Base-by-base conservation (phyloP, 2,113 vertebrate species). In the Stigmatopora argus region DNA sequence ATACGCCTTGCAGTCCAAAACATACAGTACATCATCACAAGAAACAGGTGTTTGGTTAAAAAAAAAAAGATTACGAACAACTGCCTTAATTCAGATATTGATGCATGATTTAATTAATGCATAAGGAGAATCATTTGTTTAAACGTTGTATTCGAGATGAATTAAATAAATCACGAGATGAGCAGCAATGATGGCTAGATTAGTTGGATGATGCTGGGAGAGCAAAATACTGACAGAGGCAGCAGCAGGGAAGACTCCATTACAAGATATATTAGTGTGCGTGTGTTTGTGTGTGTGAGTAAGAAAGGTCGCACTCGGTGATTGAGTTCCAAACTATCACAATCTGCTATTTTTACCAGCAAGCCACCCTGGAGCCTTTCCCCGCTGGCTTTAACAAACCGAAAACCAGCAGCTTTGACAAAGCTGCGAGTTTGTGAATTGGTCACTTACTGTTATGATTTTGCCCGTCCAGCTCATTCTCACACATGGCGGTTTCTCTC, bases 401-500 rank as follows among this genome's bases (percentile, higher is more conserved):
- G 19, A 21, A n/a, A 45, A 61, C 12, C 59, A 45, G 59, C 61
- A 68, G 61, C 70, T 35, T 65, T 53, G 47, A 65, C 66, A 44
- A 70, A 61, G 69, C 53, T 21, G 49, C 63, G 65, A 70, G 67
- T 72, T 66, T 65, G 51, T 77, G 70, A 86, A 81, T 77, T 81
- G 81, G 51, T 73, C 69, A 56, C 53, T 56, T 34, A 56, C 53
- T 7, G 53, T 56, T 21, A 10, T 31, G 14, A 6, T 73, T 58
- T 75, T 69, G 66, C 68, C 53, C 72, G 55, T 67, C 69, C 72
- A 72, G 64, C 78, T 84, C 71, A 66, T 80, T 83, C 78, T 66
- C 67, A 77, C 76, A 80, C 82, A 82, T 79, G 68, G 73, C 75
- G 78, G 58, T 78, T 52, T 73, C 76, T 65, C 34, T 49, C 62